Conservation (phyloP, 1,140 invertebrate genomes). For the Calephelis nemesis region DNA sequence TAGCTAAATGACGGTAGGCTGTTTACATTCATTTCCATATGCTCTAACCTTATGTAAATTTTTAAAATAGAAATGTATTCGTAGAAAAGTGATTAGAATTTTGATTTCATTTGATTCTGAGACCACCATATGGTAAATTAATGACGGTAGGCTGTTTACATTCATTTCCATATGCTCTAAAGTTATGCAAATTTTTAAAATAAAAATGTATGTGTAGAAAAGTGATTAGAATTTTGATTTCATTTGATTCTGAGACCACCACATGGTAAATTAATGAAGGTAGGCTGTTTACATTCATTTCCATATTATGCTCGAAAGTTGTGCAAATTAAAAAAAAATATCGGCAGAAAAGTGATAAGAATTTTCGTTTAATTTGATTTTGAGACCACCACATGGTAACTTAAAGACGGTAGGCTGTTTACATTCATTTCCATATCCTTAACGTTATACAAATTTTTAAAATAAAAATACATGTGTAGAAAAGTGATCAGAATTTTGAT, state of each 20-base stretch:
- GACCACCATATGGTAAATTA: not conserved
- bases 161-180: not conserved
- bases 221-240: too few relatives aligned
- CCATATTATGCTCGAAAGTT: not conserved
- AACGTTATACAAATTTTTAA: too few relatives aligned
- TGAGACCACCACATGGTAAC: not conserved
- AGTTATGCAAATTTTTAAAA: not conserved
- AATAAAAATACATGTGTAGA: too few relatives aligned
- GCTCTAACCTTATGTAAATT: not conserved
- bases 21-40: not conserved
- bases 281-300: conserved; percentile 9
- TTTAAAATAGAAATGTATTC: not conserved
- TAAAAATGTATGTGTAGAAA: not conserved
- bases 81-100: too few relatives aligned
- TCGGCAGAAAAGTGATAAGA: too few relatives aligned
- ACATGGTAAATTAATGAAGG: conserved; percentile 1
- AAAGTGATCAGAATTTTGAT: too few relatives aligned
- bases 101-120: too few relatives aligned
- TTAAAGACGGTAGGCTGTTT: conserved; percentile 19
- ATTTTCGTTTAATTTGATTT: too few relatives aligned
- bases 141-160: conserved; percentile 18
- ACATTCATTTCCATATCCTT: not conserved
- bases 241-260: not conserved
- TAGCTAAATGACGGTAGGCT: conserved; percentile 15
- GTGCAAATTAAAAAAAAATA: not conserved